Percentiles rank a stretch among this genome's conserved stretches.
Conservation (phyloP, 2,797 vertebrate genomes). For the Myioborus miniatus region DNA sequence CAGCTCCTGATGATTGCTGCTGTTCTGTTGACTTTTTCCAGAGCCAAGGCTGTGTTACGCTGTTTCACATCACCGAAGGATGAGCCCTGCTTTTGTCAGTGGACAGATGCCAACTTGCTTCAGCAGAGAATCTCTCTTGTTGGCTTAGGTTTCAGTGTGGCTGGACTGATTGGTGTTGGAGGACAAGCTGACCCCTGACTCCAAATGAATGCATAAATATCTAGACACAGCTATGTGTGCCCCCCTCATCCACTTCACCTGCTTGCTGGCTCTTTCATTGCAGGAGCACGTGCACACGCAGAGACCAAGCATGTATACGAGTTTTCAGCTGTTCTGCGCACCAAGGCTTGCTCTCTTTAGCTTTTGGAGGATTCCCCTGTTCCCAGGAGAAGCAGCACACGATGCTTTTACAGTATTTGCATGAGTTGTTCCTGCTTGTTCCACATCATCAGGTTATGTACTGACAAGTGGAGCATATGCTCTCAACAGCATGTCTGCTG, state of each 20-base stretch:
- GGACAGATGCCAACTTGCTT: background rate
- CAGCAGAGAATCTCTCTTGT: background rate
- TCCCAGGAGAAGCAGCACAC: background rate
- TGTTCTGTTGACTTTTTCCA: background rate
- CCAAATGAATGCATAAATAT: background rate
- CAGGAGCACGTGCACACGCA: background rate
- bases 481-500: constrained; percentile 19
- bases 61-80: background rate
- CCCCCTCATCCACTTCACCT: background rate
- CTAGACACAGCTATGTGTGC: background rate
- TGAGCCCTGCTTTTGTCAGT: background rate
- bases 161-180: background rate
- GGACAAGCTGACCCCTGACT: background rate
- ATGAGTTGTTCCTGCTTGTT: constrained; percentile 38
- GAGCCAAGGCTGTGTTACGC: background rate
- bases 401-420: background rate
- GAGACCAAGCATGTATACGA: background rate
- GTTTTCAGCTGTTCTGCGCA: background rate
- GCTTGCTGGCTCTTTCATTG: background rate
- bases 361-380: background rate
- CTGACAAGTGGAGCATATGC: constrained; percentile 39
- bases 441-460: background rate
- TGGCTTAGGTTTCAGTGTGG: background rate
- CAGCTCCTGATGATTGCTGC: background rate
- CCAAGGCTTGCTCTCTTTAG: background rate